Base-by-base conservation (phyloP, 30 jellyfish, hydroid and myxozoan species). In the Turritopsis rubra region DNA sequence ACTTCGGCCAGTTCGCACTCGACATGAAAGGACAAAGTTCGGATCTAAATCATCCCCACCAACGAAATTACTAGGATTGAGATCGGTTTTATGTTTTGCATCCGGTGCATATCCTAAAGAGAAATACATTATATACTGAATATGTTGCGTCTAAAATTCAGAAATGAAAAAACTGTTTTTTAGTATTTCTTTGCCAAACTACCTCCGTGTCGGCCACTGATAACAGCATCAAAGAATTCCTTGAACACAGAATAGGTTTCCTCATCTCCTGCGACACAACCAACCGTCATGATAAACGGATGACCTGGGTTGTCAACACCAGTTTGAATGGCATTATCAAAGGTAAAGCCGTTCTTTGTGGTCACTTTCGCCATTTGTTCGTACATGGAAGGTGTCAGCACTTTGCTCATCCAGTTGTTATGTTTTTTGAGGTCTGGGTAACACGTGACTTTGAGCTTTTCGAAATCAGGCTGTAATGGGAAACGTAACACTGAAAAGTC, bases 231-330 rank as follows among this genome's bases (percentile, higher is more conserved):
- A 74, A 90, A 81, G 75, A 90, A 85, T 74, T 81, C 95, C 28
- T 88, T 26, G 82, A 90, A 90, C 0, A 65, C 91, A 23, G 81
- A 86, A 66, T 90, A 90, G 7, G 85, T 27, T 31, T 90, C 97
- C 72, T 90, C 97, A 73, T 91, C 97, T 8, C 95, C 95, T 1
- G 97, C 97, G 16, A 91, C 96, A 76, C 96, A 86, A 25, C 97
- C 97, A 28, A 91, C 97, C 16, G 94, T 91, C 91, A 86, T 86
- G 72, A 91, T 91, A 79, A 91, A 91, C 18, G 97, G 97, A 52
- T 91, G 97, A 29, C 97, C 97, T 1, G 97, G 97, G 87, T 91
- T 91, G 83, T 91, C 97, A n/a, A 91, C 97, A n/a, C 97, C 97
- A 13, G 97, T 91, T 71, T 91, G 97, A 52, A 91, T 91, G 83